phyloP scores from a whole-genome alignment of 1,140 invertebrate genomes.

The Neotoxoptera formosana region DNA sequence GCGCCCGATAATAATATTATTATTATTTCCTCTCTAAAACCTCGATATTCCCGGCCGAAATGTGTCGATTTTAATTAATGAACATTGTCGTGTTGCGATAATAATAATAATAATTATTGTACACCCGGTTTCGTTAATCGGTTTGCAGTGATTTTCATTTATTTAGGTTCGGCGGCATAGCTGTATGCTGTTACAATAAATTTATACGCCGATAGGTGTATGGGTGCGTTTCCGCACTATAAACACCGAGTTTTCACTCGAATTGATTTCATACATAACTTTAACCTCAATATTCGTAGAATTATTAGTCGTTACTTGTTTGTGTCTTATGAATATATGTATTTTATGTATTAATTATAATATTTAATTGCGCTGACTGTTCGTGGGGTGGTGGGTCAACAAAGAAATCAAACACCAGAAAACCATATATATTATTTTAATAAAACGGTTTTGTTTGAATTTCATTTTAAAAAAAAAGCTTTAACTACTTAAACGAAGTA shows the following conservation, averaged over 20 bases:
- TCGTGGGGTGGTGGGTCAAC: neutral
- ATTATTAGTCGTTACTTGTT: neutral
- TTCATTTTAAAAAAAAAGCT: neutral
- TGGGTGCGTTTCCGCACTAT: neutral
- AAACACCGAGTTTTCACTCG: neutral
- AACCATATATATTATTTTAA: neutral
- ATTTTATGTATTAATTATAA: no score
- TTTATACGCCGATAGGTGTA: neutral
- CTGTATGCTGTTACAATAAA: neutral
- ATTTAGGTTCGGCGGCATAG: neutral
- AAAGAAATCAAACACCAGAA: neutral
- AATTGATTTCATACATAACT: neutral
- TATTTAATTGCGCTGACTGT: neutral
- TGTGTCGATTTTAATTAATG: neutral
- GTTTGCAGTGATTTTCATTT: neutral
- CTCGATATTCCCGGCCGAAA: neutral
- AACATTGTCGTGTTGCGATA: neutral
- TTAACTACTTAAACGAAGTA: neutral
- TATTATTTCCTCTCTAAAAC: no score
- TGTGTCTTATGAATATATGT: no score
- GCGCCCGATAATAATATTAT: no score
- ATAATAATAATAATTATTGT: no score
- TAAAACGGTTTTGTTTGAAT: neutral
- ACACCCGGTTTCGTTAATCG: neutral
- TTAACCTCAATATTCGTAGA: neutral